Conservation (phyloP, 1,140 invertebrate genomes). For the Papilio helenus region DNA sequence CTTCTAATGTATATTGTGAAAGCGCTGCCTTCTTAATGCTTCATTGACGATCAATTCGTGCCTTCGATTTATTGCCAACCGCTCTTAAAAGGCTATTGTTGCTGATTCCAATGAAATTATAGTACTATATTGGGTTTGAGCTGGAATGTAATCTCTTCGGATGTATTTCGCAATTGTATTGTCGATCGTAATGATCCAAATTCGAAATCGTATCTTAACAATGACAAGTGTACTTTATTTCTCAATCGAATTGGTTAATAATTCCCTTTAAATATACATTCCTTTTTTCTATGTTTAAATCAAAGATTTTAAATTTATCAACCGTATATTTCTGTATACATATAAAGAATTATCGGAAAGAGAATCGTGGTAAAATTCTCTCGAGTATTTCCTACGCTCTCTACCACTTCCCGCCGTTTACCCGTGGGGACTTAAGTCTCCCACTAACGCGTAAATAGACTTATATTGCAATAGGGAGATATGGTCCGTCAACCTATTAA, state of each 20-base stretch:
- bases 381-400: slow-evolving; percentile 55
- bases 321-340: not conserved
- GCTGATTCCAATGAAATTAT: slow-evolving; percentile 67
- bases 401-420: slow-evolving; percentile 59
- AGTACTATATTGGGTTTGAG: slow-evolving; percentile 55
- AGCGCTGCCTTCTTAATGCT: slow-evolving; percentile 72
- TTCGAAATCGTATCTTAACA: slow-evolving; percentile 10
- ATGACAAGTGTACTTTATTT: not conserved
- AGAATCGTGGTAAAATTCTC: slow-evolving; percentile 60
- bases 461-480: slow-evolving; percentile 58
- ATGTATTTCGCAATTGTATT: slow-evolving; percentile 39
- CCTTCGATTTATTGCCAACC: slow-evolving; percentile 74
- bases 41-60: slow-evolving; percentile 71
- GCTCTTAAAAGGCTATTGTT: slow-evolving; percentile 73
- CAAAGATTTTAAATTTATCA: not conserved
- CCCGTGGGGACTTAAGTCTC: slow-evolving; percentile 55
- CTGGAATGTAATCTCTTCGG: slow-evolving; percentile 58
- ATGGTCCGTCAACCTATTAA: slow-evolving; percentile 48
- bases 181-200: slow-evolving; percentile 11
- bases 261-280: not conserved
- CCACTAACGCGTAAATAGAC: slow-evolving; percentile 61
- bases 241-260: not conserved
- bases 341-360: slow-evolving; percentile 47
- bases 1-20: slow-evolving; percentile 77
- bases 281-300: not conserved